Percentiles rank a stretch among this genome's conserved stretches.
Conservation (phyloP, 2,113 vertebrate genomes). For the Dasyprocta punctata region DNA sequence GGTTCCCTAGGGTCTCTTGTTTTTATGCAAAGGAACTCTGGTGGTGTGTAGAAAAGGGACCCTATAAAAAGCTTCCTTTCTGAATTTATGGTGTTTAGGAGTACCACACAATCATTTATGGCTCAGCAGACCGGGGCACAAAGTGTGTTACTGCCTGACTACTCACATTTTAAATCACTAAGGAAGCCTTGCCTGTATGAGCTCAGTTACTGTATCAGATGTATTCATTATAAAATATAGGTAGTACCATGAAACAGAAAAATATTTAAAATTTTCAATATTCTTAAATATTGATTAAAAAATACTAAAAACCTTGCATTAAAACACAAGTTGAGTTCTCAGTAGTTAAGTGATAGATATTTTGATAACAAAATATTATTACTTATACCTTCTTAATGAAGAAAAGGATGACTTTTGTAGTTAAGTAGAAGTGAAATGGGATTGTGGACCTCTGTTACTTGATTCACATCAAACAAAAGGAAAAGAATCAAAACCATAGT, state of each 20-base stretch:
- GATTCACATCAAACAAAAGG: neutral
- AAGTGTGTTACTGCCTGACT: conserved; percentile 50
- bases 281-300: neutral
- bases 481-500: neutral
- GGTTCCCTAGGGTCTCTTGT: conserved; percentile 15
- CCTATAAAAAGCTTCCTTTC: neutral
- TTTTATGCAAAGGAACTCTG: conserved; percentile 40
- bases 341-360: neutral
- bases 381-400: neutral
- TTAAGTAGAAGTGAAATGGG: neutral
- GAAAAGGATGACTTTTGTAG: neutral
- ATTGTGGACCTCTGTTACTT: neutral
- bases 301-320: neutral
- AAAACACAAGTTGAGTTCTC: neutral
- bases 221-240: conserved; percentile 29
- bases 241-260: conserved; percentile 44
- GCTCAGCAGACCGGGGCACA: conserved; percentile 47
- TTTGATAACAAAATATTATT: conserved; percentile 43
- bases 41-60: neutral
- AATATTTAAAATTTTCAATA: conserved; percentile 49
- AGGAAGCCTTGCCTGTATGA: conserved; percentile 56
- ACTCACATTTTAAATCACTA: conserved; percentile 76
- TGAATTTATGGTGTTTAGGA: conserved; percentile 44
- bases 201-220: conserved; percentile 38
- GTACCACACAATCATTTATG: conserved; percentile 46